Percentiles rank a stretch among this genome's conserved stretches.
These are phyloP conservation scores for Nematolebias whitei DNA, from an alignment of 2,113 vertebrate species.

Conservation along the genomic window DNA sequence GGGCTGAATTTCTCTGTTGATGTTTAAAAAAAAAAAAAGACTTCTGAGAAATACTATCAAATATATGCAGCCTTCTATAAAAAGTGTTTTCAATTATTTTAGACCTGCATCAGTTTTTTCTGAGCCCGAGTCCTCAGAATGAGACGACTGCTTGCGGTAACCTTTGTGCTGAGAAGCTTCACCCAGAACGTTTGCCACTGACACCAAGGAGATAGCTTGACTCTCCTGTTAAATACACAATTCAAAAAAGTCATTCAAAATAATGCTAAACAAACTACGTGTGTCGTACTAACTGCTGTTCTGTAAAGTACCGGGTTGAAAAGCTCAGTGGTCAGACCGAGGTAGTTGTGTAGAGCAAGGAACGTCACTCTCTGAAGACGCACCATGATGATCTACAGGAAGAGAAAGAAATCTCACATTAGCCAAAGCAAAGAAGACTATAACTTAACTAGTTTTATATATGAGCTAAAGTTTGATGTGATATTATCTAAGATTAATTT, in stretches of 20 bases:
- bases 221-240: conserved; percentile 79
- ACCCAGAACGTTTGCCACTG: conserved; percentile 81
- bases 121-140: conserved; percentile 74
- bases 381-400: conserved; percentile 93
- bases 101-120: conserved; percentile 79
- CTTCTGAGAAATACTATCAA: not conserved
- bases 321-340: conserved; percentile 93
- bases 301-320: conserved; percentile 84
- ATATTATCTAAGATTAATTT: too few species aligned
- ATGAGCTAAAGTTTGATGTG: too few species aligned
- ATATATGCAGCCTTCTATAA: not conserved
- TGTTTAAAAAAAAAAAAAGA: not conserved
- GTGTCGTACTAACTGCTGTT: not conserved
- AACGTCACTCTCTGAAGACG: conserved; percentile 95
- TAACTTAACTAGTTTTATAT: too few species aligned
- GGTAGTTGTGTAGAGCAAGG: conserved; percentile 92
- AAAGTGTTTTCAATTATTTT: not conserved
- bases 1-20: conserved; percentile 69
- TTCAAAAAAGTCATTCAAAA: not conserved
- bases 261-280: not conserved
- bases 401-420: conserved; percentile 6
- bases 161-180: conserved; percentile 66
- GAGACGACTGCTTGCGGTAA: conserved; percentile 72
- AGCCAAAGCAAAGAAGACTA: too few species aligned
- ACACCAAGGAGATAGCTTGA: conserved; percentile 86